phyloP scores from a whole-genome alignment of 2,113 vertebrate genomes.

The Mus spicilegus region DNA sequence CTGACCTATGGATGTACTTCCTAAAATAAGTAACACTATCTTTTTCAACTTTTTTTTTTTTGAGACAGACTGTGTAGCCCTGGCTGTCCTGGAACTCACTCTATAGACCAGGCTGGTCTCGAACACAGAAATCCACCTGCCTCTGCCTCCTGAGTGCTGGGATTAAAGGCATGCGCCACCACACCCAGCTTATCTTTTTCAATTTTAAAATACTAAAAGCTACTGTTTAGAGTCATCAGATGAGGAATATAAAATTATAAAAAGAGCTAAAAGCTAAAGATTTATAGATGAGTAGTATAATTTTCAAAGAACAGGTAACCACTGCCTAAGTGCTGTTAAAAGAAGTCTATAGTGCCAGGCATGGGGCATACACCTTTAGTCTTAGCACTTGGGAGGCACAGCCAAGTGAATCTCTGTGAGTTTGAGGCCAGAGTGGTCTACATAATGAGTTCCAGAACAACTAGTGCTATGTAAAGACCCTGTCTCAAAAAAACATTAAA shows the following conservation, averaged over 20 bases:
- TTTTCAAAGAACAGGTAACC: slow-evolving; percentile 37
- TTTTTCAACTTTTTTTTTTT: slow-evolving; percentile 25
- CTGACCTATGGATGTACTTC: background rate
- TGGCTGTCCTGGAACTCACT: too few relatives aligned
- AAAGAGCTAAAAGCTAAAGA: slow-evolving; percentile 22
- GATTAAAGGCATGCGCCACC: too few relatives aligned
- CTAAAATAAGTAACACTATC: background rate
- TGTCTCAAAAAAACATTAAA: background rate
- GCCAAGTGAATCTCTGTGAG: background rate
- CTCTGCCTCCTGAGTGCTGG: too few relatives aligned
- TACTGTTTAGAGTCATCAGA: background rate
- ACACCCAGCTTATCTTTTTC: background rate
- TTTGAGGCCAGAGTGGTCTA: background rate
- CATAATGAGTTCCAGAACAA: background rate
- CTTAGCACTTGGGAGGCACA: background rate
- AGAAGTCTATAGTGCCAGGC: background rate
- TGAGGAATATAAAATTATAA: slow-evolving; percentile 7
- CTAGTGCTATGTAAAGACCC: background rate
- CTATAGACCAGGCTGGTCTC: too few relatives aligned
- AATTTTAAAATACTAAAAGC: slow-evolving; percentile 54
- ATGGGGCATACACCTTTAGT: background rate
- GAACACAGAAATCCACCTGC: too few relatives aligned
- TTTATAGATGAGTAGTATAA: background rate
- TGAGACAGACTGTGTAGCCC: too few relatives aligned
- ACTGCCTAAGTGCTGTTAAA: background rate